phyloP scores from a whole-genome alignment of 1,140 invertebrate species.

The Tigriopus japonicus region DNA sequence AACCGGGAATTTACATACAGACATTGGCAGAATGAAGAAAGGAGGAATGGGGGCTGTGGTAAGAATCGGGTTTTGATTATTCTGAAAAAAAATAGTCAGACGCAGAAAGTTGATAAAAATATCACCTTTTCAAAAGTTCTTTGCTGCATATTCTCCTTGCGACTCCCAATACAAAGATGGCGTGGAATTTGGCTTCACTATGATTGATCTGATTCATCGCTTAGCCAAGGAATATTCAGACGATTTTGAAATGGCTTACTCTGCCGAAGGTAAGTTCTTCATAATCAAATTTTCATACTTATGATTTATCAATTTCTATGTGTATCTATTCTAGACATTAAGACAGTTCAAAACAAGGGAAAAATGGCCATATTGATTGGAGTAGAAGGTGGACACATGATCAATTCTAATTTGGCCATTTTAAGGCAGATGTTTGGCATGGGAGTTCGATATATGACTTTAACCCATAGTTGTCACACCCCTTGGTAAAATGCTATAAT shows the following conservation, averaged over 20 bases:
- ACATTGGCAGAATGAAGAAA: too few relatives aligned
- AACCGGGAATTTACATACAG: too few relatives aligned
- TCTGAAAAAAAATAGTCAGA: too few relatives aligned
- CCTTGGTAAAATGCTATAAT: constrained; percentile 34
- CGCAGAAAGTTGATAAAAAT: too few relatives aligned
- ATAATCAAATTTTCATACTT: neutral
- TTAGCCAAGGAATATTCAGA: constrained; percentile 7
- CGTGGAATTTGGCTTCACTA: neutral
- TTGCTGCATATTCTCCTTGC: neutral
- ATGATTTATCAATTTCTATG: too few relatives aligned
- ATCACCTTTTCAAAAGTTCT: too few relatives aligned
- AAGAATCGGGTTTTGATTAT: too few relatives aligned
- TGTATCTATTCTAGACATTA: too few relatives aligned
- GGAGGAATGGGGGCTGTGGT: too few relatives aligned
- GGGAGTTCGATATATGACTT: constrained; percentile 44
- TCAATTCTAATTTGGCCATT: constrained; percentile 19
- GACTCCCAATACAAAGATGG: constrained; percentile 6
- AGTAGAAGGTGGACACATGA: constrained; percentile 38
- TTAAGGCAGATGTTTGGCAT: constrained; percentile 16
- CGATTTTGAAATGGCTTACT: neutral
- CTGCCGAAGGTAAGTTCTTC: neutral
- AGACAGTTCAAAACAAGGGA: constrained; percentile 43
- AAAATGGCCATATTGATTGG: constrained; percentile 53
- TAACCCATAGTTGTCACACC: constrained; percentile 60
- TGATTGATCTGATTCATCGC: constrained; percentile 5